These are phyloP conservation scores for Ferdinandea cuprea DNA, from an alignment of 2,888 invertebrate genomes.

Conservation along the genomic window DNA sequence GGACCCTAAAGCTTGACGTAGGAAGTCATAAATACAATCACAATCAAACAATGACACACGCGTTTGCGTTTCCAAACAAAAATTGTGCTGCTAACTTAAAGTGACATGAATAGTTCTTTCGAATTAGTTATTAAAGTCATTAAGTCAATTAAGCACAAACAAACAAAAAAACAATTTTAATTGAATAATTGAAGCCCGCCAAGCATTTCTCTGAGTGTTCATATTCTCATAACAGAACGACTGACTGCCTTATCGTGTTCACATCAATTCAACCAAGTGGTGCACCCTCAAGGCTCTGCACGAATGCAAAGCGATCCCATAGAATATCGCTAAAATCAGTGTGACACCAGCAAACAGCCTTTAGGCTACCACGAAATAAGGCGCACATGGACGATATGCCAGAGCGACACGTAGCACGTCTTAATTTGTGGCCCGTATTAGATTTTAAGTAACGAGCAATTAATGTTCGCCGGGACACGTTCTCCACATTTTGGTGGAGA, in stretches of 20 bases:
- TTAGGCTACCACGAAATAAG: constrained; percentile 38
- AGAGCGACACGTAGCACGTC: constrained; percentile 76
- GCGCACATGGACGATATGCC: neutral
- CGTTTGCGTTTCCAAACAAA: too few species aligned
- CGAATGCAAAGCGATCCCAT: constrained; percentile 53
- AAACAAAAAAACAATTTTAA: neutral
- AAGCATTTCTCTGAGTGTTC: constrained; percentile 44
- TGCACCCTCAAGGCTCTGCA: constrained; percentile 68
- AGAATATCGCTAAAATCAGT: constrained; percentile 63
- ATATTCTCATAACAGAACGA: neutral
- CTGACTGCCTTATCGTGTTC: constrained; percentile 51
- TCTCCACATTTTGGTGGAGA: constrained; percentile 42
- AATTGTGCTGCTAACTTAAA: too few species aligned
- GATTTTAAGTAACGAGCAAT: constrained; percentile 83
- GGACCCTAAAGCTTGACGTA: too few species aligned
- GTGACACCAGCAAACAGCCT: constrained; percentile 60
- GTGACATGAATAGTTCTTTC: too few species aligned
- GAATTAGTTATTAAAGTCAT: too few species aligned
- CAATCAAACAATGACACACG: too few species aligned
- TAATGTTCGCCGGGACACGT: constrained; percentile 81
- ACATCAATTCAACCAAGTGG: constrained; percentile 56
- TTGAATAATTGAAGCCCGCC: neutral
- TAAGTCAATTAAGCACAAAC: too few species aligned
- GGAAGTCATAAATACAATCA: too few species aligned
- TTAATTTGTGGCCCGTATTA: constrained; percentile 83